Conservation (phyloP, 2,888 invertebrate species). For the Stenurella melanura region DNA sequence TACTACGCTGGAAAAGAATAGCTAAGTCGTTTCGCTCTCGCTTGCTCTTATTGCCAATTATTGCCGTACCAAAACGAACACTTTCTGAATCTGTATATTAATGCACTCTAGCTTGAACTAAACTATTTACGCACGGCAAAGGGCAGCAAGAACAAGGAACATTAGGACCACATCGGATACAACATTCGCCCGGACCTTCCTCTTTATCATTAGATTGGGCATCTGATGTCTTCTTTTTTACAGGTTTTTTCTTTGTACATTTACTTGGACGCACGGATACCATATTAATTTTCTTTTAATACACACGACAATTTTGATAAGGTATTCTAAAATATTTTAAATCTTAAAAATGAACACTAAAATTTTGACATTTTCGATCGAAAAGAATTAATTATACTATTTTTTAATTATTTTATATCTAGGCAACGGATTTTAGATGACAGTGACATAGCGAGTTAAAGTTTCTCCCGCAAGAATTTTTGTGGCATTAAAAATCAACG, state of each 20-base stretch:
- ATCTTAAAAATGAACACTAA: conserved; percentile 43
- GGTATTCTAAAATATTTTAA: conserved; percentile 36
- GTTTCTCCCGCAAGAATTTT: no score
- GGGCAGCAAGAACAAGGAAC: conserved; percentile 57
- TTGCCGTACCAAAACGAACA: no score
- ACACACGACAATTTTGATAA: conserved; percentile 25
- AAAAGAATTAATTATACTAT: conserved; percentile 17
- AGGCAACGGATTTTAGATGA: background rate
- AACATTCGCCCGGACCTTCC: no score
- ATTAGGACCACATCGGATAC: conserved; percentile 56
- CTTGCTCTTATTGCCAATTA: no score
- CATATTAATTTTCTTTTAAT: conserved; percentile 63
- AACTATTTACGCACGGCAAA: conserved; percentile 66
- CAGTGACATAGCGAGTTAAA: no score
- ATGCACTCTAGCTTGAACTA: no score
- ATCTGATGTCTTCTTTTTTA: conserved; percentile 59
- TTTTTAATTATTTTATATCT: background rate
- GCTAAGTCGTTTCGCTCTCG: no score
- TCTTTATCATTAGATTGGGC: background rate
- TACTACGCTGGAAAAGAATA: no score
- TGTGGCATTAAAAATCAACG: no score
- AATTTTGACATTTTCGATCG: conserved; percentile 42
- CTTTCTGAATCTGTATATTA: no score
- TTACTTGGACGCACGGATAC: conserved; percentile 70
- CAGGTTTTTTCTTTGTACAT: conserved; percentile 62